These are phyloP conservation scores for Cyphomyrus plagiostoma DNA, from an alignment of 2,113 vertebrate species.

Conservation along the genomic window DNA sequence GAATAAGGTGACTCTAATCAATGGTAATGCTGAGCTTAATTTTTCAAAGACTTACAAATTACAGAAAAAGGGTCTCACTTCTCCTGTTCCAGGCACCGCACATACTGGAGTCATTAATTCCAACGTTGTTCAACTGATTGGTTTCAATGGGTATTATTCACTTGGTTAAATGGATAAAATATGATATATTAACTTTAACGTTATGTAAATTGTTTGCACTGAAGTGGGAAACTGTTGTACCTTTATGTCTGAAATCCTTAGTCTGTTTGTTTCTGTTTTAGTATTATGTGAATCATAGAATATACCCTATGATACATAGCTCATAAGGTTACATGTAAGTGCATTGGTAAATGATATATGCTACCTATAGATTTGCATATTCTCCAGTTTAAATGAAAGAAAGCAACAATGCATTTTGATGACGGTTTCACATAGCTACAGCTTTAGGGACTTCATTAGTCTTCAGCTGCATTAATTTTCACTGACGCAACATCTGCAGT, in stretches of 20 bases:
- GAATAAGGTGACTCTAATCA: background rate
- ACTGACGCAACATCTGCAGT: background rate
- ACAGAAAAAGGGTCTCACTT: background rate
- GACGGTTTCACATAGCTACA: background rate
- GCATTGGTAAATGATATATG: background rate
- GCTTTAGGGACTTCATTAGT: background rate
- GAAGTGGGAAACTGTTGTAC: background rate
- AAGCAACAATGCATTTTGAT: background rate
- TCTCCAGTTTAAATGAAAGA: background rate
- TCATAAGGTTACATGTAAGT: background rate
- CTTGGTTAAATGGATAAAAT: background rate
- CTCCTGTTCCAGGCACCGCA: background rate
- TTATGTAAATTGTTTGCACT: background rate
- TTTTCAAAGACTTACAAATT: slow-evolving; percentile 11
- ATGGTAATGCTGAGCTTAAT: slow-evolving; percentile 5
- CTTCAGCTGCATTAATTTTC: background rate
- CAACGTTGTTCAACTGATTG: slow-evolving; percentile 19
- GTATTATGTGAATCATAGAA: background rate
- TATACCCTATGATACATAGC: background rate
- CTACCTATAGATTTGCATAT: background rate
- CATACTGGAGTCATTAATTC: slow-evolving; percentile 52
- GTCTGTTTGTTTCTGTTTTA: background rate
- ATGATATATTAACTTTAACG: background rate
- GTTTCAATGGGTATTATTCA: background rate
- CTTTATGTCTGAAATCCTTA: background rate